These are phyloP conservation scores for Macheiramphus alcinus DNA, from an alignment of 2,113 vertebrate species.

Conservation along the genomic window DNA sequence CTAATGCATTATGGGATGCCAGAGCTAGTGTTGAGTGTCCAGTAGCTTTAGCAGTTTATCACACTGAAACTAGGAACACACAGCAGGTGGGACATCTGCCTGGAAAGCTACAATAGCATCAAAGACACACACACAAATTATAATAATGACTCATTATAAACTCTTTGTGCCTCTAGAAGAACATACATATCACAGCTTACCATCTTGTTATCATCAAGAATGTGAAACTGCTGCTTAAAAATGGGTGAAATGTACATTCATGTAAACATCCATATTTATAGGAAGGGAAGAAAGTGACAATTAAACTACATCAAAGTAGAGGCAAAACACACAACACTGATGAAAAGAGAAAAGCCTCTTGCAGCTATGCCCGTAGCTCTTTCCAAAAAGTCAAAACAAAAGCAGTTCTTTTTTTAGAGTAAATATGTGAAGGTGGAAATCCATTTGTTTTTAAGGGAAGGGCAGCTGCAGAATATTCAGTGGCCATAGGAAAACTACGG, in stretches of 20 bases:
- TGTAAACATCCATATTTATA: background rate
- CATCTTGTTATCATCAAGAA: conserved; percentile 35
- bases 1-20: background rate
- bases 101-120: conserved; percentile 31
- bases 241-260: background rate
- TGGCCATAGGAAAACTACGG: rapidly evolving
- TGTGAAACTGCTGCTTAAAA: background rate
- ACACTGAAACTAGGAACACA: conserved; percentile 31
- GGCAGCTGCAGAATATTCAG: background rate
- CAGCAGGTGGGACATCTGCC: conserved; percentile 13
- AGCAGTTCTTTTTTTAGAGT: background rate
- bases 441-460: background rate
- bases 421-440: background rate
- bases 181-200: conserved; percentile 24
- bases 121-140: conserved; percentile 26
- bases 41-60: conserved; percentile 31
- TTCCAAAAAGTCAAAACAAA: background rate
- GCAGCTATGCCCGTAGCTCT: background rate
- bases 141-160: conserved; percentile 44
- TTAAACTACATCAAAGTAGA: background rate
- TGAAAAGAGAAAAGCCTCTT: background rate
- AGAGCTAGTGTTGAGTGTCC: background rate
- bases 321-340: background rate
- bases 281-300: background rate
- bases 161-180: background rate